Evolutionary conservation across 1,140 invertebrate species (phyloP), one percentile per base, ranked within the genome.

Genomic region (Hyposmocoma kahamanoa): DNA sequence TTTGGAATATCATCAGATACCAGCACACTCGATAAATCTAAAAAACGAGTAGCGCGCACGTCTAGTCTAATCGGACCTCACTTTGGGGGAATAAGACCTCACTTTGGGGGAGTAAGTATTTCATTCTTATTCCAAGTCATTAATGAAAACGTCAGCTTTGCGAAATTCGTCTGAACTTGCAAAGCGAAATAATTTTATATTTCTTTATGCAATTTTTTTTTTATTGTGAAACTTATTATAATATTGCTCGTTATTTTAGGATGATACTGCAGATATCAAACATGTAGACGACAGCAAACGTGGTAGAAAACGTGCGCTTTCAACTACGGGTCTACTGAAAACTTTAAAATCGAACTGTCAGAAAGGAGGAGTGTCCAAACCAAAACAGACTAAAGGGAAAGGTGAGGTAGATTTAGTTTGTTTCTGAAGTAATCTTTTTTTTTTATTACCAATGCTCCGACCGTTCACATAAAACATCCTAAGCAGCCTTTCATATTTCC

Each of bases 241-340:
- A 46, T 24, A 32, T 51, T 43, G 1, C 22, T 17, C 30, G 36
- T n/a, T 44, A 17, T 56, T 69, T 45, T 34, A 76, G 72, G 63
- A 64, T 17, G 63, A 67, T 49, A 10, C 50, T 1, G 15, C 22
- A 1, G 46, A 59, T 13, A 51, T 30, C 22, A 65, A 69, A 52
- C 52, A 63, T 1, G 59, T 50, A 3, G 41, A 26, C 8, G 63
- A 65, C 1, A 70, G 68, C 21, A 68, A 66, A 42, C 67, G 76
- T 18, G 75, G 75, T 2, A 62, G 75, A 15, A 81, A 84, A 44
- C 59, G 73, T 2, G 75, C 75, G 0, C 53, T 72, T 2, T 83
- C 76, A 1, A 62, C 67, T n/a, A 75, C 71, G 0, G 72, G 67
- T 0, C 24, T 72, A 0, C 56, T 49, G 2, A 65, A 80, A 57